phyloP scores from a whole-genome alignment of 1,140 invertebrate genomes.

The Megalopta genalis region DNA sequence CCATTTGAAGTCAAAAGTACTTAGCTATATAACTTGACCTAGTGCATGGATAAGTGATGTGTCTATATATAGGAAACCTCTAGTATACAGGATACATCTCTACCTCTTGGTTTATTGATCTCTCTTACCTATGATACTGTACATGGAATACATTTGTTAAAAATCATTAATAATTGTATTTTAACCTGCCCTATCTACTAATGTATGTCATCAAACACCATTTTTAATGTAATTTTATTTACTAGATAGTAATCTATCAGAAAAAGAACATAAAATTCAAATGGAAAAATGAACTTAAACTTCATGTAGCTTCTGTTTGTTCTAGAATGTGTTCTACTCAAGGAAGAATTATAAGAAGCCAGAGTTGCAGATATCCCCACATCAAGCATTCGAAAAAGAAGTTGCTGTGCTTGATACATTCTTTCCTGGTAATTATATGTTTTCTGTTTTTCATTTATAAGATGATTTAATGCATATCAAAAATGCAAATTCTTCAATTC shows the following conservation, averaged over 20 bases:
- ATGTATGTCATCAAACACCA: not conserved
- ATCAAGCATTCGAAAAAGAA: conserved; percentile 94
- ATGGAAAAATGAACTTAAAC: not conserved
- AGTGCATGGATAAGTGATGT: conserved; percentile 77
- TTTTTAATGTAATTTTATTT: not conserved
- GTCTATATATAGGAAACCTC: conserved; percentile 70
- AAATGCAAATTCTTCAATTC: not conserved
- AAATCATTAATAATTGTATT: conserved; percentile 20
- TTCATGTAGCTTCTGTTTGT: conserved; percentile 59
- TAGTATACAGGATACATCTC: conserved; percentile 72
- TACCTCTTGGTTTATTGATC: conserved; percentile 79
- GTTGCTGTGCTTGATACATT: conserved; percentile 91
- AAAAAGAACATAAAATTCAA: not conserved
- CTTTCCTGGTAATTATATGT: conserved; percentile 84
- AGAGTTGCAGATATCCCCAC: conserved; percentile 91
- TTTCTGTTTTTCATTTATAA: not conserved
- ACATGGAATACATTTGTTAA: conserved; percentile 34
- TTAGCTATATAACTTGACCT: conserved; percentile 80
- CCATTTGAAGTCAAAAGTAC: conserved; percentile 62
- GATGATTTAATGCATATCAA: not conserved
- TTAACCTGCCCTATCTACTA: not conserved
- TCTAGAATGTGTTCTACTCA: conserved; percentile 97
- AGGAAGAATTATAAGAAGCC: conserved; percentile 97
- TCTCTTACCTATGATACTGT: conserved; percentile 63
- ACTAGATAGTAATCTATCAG: not conserved